phyloP scores from a whole-genome alignment of 2,113 vertebrate genomes.

The Sapajus apella region DNA sequence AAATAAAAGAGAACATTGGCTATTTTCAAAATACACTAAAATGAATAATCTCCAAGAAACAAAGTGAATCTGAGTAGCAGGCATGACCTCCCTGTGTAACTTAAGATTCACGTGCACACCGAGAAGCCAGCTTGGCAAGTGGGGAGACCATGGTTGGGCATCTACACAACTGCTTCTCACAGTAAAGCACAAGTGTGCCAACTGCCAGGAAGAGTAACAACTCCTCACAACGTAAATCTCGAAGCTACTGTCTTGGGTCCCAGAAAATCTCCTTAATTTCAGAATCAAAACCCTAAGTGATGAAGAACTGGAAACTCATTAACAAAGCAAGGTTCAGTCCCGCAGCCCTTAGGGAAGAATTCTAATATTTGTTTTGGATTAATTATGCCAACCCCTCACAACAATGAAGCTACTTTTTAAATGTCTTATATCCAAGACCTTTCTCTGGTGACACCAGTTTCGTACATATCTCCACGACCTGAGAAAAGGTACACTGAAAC shows the following conservation, averaged over 20 bases:
- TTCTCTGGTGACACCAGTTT: neutral
- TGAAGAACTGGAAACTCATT: neutral
- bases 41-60: conserved; percentile 5
- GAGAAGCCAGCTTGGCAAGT: conserved; percentile 1
- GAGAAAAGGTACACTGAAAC: neutral
- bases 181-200: neutral
- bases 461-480: neutral
- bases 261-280: neutral
- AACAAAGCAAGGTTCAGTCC: neutral
- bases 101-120: neutral
- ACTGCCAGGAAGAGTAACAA: neutral
- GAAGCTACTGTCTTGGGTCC: neutral
- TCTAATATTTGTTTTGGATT: neutral
- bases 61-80: neutral
- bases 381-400: neutral
- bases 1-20: conserved; percentile 33
- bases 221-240: neutral
- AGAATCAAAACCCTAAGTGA: neutral
- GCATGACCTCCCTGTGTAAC: neutral
- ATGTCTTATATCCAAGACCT: neutral
- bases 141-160: neutral
- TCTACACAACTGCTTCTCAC: neutral
- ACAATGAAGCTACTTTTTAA: neutral
- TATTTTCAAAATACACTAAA: neutral
- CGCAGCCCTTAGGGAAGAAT: neutral